Base-by-base conservation (phyloP, 1,140 invertebrate species). In the Lethocerus indicus region DNA sequence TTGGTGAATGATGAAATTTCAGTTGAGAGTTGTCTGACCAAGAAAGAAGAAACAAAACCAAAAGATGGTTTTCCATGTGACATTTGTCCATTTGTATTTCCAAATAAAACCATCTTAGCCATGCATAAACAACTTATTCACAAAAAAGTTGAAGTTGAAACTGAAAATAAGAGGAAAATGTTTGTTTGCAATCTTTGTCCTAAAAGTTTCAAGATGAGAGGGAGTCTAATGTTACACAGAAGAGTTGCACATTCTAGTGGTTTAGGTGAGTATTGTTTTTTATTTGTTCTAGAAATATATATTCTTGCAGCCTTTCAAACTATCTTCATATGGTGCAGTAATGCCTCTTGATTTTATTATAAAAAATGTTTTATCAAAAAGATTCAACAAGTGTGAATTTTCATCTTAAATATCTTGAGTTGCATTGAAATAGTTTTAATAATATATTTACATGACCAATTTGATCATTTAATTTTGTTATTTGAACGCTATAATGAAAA, bases 201-300 rank as follows among this genome's bases (percentile, higher is more conserved):
- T 1, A 85, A 85, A 61, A 72, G 75, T 40, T 87, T 86, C 58
- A 83, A 81, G 63, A 83, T 83, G 76, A 70, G 75, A 56, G 83
- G 83, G 4, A 85, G 81, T 51, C 60, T 88, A 1, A 82, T 85
- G 71, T 76, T 87, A 2, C 84, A 87, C 66, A 71, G 83, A 58
- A 71, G 81, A 62, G 81, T 87, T 20, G 79, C 81, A 0, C 83
- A 87, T 64, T 73, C 71, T 55, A 71, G 73, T 25, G 66, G 61
- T 32, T 44, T 47, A 26, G n/a, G 42, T 44, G 21, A 44, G 42
- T 2, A 4, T n/a, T n/a, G n/a, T n/a, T n/a, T n/a, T n/a, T n/a
- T n/a, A n/a, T n/a, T n/a, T n/a, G n/a, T n/a, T n/a, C n/a, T n/a
- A n/a, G n/a, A n/a, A n/a, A n/a, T n/a, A n/a, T n/a, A n/a, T n/a